Evolutionary conservation across 1,140 invertebrate genomes (phyloP), one percentile per base, ranked within the genome.

Genomic region (Rhagoletis zephyria): DNA sequence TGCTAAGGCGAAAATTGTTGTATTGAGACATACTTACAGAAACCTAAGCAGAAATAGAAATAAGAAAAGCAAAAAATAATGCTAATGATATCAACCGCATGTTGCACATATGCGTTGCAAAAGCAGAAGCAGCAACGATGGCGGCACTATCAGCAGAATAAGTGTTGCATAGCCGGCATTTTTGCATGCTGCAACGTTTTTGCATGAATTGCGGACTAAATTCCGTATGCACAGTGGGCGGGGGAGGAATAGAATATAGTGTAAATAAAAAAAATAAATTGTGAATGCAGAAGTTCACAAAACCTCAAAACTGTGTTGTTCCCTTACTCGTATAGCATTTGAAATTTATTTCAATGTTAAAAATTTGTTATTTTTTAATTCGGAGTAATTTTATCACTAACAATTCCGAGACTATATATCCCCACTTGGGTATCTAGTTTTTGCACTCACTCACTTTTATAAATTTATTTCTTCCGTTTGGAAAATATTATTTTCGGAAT

Each of bases 101-200:
- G 48, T 81, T 81, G 74, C 48, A 81, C 48, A 59, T 16, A 81
- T 40, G 30, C 30, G 40, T 40, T 4, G 64, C 16, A 7, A 40
- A 9, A 3, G 16, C 40, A 70, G 40, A 16, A 81, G 16, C 48
- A 59, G 45, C 48, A 42, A 12, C 45, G n/a, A 77, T 12, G 16
- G 48, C 51, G 56, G 6, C 64, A 40, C 30, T 67, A 4, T n/a
- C n/a, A 30, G 48, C 7, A 56, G 45, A n/a, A 81, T 14, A 81
- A 56, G 48, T 59, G 51, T 56, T 81, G 74, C 74, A 81, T 81
- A 81, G 74, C 2, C n/a, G 48, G 48, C 48, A 81, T 81, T 56
- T 81, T 81, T 56, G 74, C 48, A 56, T 81, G 48, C 51, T 81
- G 74, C 74, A 81, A 56, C 74, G 48, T 81, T 81, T 81, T 81